Evolutionary conservation across 30 jellyfish, hydroid and myxozoan species (phyloP), one percentile per base, ranked within the genome.

Genomic region (Aurelia sp.): DNA sequence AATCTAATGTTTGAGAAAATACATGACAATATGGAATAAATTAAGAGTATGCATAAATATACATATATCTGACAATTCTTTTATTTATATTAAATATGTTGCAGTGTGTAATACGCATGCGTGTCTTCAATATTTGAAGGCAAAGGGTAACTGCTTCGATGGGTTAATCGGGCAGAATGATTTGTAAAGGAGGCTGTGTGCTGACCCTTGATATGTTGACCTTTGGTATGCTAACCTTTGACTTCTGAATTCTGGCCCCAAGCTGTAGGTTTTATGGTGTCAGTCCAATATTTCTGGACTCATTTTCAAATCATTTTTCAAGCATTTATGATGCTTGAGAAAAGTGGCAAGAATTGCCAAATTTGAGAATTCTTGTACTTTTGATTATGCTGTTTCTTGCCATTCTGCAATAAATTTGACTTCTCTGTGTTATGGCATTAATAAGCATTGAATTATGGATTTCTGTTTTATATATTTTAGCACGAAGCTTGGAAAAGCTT

Each of bases 121-220:
- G 85, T 74, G 92, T 82, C 92, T 70, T 82, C 92, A 82, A 82
- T 82, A 82, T 82, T 82, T 82, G 92, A 82, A 82, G 85, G 78
- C 79, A 70, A 58, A 82, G 76, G 92, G 92, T 82, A 82, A 70
- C 92, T 82, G 92, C 92, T 82, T 51, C 82, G 85, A 62, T 71
- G 19, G 72, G 18, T 82, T 53, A 70, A 71, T 69, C 85, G 63
- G 64, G 92, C 92, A 82, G 92, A 82, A 72, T 69, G 73, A 44
- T 82, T 70, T 47, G 64, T 57, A 22, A 15, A 17, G 30, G 66
- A 21, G 65, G 87, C 76, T 13, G 18, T 33, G 18, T 76, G 87
- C 59, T 76, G 87, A 60, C 87, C 87, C 60, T 76, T 76, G 59
- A 13, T 20, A 27, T 62, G 60, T 41, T 17, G 19, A 30, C 27